Conservation (phyloP, 2,113 vertebrate species). For the Lagenorhynchus albirostris region DNA sequence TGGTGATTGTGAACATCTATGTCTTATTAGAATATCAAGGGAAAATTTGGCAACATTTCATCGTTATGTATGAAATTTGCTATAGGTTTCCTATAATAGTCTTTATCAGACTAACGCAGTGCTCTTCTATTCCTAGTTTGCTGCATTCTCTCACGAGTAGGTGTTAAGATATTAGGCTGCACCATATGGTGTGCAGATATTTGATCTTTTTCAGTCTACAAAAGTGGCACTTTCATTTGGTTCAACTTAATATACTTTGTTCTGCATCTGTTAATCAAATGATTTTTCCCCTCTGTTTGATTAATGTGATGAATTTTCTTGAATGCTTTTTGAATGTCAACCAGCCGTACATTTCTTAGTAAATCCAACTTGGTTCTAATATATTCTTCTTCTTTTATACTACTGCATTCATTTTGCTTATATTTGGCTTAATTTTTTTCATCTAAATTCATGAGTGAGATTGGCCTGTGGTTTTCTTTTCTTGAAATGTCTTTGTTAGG, state of each 20-base stretch:
- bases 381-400: not conserved
- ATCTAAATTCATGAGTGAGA: not conserved
- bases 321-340: not conserved
- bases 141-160: not conserved
- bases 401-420: not conserved
- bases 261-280: not conserved
- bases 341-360: not conserved
- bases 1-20: not conserved
- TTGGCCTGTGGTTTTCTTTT: not conserved
- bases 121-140: not conserved
- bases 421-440: not conserved
- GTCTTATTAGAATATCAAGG: not conserved
- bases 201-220: not conserved
- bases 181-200: not conserved
- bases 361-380: not conserved
- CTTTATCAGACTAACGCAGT: not conserved
- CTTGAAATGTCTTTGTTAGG: not conserved
- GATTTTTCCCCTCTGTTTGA: not conserved
- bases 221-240: not conserved
- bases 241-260: not conserved
- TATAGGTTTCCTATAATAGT: not conserved
- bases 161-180: not conserved
- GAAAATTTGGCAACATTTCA: not conserved
- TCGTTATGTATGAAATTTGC: not conserved
- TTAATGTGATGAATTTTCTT: not conserved